Base-by-base conservation (phyloP, 2,113 vertebrate species). In the Jaculus jaculus region DNA sequence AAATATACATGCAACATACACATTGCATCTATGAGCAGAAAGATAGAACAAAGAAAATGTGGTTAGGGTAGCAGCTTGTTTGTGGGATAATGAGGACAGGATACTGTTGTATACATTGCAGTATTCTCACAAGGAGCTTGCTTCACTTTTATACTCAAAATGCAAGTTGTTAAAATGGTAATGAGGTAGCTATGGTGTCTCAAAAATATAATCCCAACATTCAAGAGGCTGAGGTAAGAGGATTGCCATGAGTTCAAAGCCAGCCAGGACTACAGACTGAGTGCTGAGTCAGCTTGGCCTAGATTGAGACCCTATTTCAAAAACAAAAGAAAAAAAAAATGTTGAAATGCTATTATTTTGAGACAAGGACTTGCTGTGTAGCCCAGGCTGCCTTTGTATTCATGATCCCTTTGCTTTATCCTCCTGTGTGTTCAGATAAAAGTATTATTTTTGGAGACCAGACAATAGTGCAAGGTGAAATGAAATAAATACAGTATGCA, bases 361-460 rank as follows among this genome's bases (percentile, higher is more conserved):
- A 51, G 42, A 54, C 42, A 68, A 20, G 32, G 18, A 68, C 30
- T 34, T 34, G 30, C 21, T 51, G 30, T 26, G 65, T 28, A 54
- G 65, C 30, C 21, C 65, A 54, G 30, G 21, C 42, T 68, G 26
- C 18, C 51, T 69, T 84, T 54, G 42, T 69, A 84, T 61, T 69
- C 65, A n/a, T 18, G 12, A 54, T 69, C 42, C 32, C 69, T 30
- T 34, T 84, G 65, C 21, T 20, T 84, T 23, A 4, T 30, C 82
- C 21, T 54, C 23, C 65, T 1, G 9, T n/a, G 13, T 54, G 4
- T 26, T 66, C 21, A 39, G 65, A 71, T 39, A 84, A 94, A 92
- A 61, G 47, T 24, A 47, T 58, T 84, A 66, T 69, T 90, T 96
- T 92, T 88, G 82, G 80, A 92, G 93, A 82, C 39, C 47, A n/a